Percentiles rank a stretch among this genome's conserved stretches.
phyloP scores from a whole-genome alignment of 1,140 invertebrate species.

The Parasteatoda tepidariorum region DNA sequence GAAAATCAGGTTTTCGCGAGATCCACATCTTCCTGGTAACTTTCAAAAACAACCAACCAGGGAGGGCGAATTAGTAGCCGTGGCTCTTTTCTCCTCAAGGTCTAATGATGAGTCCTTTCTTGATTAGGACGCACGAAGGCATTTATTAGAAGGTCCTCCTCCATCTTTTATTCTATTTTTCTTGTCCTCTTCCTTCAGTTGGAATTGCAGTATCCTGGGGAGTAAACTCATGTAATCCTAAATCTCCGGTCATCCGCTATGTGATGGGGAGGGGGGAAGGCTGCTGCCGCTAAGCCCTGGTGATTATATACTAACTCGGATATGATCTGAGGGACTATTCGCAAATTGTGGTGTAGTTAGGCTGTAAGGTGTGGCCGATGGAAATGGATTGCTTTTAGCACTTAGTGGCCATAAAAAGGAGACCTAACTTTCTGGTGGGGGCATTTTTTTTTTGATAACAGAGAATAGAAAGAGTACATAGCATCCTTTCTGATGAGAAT shows the following conservation, averaged over 20 bases:
- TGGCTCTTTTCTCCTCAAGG: not conserved
- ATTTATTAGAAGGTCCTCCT: slow-evolving; percentile 19
- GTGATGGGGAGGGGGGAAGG: too few relatives aligned
- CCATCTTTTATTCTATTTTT: slow-evolving; percentile 12
- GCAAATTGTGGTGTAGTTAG: not conserved
- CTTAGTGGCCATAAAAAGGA: too few relatives aligned
- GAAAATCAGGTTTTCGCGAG: too few relatives aligned
- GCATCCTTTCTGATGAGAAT: too few relatives aligned
- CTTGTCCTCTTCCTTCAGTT: not conserved
- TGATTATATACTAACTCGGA: slow-evolving; percentile 1
- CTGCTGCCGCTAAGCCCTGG: slow-evolving; percentile 1
- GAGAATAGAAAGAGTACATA: too few relatives aligned
- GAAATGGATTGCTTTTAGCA: too few relatives aligned
- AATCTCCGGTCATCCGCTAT: slow-evolving; percentile 37
- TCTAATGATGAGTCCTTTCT: slow-evolving; percentile 14
- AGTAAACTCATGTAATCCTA: slow-evolving; percentile 41
- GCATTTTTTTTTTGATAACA: too few relatives aligned
- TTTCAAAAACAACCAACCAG: too few relatives aligned
- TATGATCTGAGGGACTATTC: not conserved
- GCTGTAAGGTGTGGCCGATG: too few relatives aligned
- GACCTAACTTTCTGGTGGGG: too few relatives aligned
- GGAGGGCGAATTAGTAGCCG: too few relatives aligned
- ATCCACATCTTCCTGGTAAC: too few relatives aligned
- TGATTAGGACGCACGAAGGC: slow-evolving; percentile 13
- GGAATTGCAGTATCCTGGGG: slow-evolving; percentile 1